A percentile compares a stretch with the other conserved stretches of the same genome.
Evolutionary conservation across 1,140 invertebrate species (phyloP).

Genomic region (Elymnias hypermnestra): DNA sequence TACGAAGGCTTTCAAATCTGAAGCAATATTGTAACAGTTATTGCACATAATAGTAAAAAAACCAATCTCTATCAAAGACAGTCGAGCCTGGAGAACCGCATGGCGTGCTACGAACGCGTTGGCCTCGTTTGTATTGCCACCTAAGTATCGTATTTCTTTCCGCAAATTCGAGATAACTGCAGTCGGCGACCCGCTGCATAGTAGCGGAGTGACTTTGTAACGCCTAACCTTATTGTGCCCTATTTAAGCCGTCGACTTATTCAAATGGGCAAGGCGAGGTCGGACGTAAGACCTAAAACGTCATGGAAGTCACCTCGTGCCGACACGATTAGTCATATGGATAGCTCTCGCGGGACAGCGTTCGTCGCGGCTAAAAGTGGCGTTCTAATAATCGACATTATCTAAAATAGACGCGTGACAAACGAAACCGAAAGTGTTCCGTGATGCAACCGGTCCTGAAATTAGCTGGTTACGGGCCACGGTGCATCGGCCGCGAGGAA

Average conservation of each 20-base stretch:
- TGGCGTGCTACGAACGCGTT: conserved; percentile 22
- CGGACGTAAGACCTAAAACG: conserved; percentile 44
- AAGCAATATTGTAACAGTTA: no score
- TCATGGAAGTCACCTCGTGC: conserved; percentile 49
- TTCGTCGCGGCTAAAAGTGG: conserved; percentile 45
- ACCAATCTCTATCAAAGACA: conserved; percentile 1
- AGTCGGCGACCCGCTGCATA: conserved; percentile 38
- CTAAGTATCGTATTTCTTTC: conserved; percentile 67
- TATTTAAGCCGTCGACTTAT: conserved; percentile 47
- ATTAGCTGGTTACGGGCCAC: conserved; percentile 51
- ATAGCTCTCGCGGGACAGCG: conserved; percentile 13
- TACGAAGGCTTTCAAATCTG: no score
- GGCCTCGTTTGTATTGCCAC: conserved; percentile 55
- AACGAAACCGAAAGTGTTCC: conserved; percentile 69
- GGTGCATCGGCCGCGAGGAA: conserved; percentile 61
- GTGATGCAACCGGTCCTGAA: conserved; percentile 68
- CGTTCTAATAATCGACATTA: conserved; percentile 70
- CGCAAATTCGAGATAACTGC: conserved; percentile 68
- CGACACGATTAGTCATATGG: conserved; percentile 44
- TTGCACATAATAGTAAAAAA: neutral
- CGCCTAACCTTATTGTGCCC: conserved; percentile 50
- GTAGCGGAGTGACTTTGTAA: conserved; percentile 50
- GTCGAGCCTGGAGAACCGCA: conserved; percentile 9
- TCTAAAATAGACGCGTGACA: conserved; percentile 70
- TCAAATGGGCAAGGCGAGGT: conserved; percentile 58